Evolutionary conservation across 2,113 vertebrate species (phyloP).

Genomic region (Heteronetta atricapilla): DNA sequence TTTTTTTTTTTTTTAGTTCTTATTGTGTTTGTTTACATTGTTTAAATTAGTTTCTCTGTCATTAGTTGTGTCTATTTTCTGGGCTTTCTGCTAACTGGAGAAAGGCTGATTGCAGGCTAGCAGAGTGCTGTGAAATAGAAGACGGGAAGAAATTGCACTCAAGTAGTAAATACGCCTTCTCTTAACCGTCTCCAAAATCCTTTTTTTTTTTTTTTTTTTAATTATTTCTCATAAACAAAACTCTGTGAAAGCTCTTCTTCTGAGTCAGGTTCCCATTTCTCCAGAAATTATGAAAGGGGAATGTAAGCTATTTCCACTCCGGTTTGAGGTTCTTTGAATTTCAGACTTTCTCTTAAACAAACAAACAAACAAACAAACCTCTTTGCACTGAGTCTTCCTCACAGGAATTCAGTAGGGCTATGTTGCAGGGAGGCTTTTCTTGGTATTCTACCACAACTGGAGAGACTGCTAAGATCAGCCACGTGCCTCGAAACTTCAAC

Average conservation of each 20-base stretch:
- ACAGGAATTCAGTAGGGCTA: not conserved
- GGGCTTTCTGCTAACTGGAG: not conserved
- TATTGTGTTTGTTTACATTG: not conserved
- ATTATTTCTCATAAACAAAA: not conserved
- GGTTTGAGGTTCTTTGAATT: not conserved
- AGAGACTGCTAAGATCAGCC: not conserved
- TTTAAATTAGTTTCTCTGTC: slow-evolving; percentile 21
- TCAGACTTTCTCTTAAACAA: not conserved
- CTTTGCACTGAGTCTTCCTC: not conserved
- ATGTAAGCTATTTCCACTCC: not conserved
- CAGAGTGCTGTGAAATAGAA: not conserved
- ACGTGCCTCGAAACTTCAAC: not conserved
- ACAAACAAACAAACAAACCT: not conserved
- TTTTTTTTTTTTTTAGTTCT: not conserved
- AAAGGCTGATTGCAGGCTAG: not conserved
- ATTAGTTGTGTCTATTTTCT: not conserved
- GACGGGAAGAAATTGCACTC: not conserved
- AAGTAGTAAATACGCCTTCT: not conserved
- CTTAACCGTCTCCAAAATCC: not conserved
- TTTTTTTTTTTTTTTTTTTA: not conserved
- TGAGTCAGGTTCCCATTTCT: not conserved
- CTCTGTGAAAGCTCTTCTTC: not conserved
- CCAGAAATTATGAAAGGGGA: not conserved
- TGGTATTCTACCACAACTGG: not conserved
- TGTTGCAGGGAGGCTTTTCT: not conserved